Conservation (phyloP, 2,113 vertebrate genomes). For the Eidolon helvum region DNA sequence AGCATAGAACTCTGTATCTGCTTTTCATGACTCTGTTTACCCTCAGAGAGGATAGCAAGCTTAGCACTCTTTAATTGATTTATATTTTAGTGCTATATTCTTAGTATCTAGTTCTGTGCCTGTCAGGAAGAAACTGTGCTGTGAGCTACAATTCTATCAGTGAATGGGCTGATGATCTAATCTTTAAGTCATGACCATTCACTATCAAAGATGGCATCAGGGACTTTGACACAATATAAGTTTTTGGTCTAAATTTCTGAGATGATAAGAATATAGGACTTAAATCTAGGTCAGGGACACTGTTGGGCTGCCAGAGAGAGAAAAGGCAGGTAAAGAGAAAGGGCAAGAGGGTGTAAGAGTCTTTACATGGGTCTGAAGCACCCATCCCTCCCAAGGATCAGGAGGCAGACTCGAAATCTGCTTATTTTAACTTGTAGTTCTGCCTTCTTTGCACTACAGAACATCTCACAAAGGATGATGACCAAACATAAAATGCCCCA, state of each 20-base stretch:
- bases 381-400: neutral
- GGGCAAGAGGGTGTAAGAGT: accelerated
- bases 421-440: neutral
- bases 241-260: neutral
- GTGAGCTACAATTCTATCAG: neutral
- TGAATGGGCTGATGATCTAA: neutral
- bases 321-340: neutral
- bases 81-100: neutral
- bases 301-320: neutral
- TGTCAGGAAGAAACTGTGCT: neutral
- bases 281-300: neutral
- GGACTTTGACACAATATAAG: neutral
- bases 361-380: neutral
- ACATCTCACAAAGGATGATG: neutral
- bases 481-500: neutral
- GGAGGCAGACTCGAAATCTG: neutral
- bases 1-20: neutral
- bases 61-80: neutral
- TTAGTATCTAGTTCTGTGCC: neutral
- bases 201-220: neutral
- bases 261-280: neutral
- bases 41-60: neutral
- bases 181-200: neutral
- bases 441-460: neutral
- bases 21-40: neutral